Percentiles rank a stretch among this genome's conserved stretches.
These are phyloP conservation scores for Osedax frankpressi DNA, from an alignment of 2,888 invertebrate species.

Conservation along the genomic window DNA sequence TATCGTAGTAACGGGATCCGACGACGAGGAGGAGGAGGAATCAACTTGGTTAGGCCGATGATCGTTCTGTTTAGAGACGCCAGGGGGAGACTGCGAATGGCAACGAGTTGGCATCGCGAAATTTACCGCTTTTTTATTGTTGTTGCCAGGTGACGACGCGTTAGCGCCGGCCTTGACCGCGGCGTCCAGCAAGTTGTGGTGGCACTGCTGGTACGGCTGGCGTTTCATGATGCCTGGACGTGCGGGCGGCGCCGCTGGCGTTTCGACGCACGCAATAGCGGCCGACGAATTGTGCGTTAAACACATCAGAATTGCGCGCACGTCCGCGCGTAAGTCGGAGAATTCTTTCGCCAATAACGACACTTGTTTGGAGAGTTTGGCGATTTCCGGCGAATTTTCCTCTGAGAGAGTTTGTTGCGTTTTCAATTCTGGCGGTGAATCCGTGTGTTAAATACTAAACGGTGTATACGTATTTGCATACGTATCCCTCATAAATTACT, in stretches of 20 bases:
- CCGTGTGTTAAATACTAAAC: no score
- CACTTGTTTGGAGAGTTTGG: not conserved
- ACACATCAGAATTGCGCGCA: not conserved
- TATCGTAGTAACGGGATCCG: not conserved
- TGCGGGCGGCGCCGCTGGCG: not conserved
- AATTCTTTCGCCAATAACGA: not conserved
- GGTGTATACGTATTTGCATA: no score
- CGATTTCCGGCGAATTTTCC: no score
- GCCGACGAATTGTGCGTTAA: no score
- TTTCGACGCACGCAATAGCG: not conserved
- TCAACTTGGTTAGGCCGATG: no score
- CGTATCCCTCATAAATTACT: no score
- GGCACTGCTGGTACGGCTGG: not conserved
- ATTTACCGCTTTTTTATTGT: not conserved
- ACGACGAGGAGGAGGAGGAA: no score
- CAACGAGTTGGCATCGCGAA: not conserved
- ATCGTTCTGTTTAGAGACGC: no score
- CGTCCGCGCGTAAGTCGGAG: not conserved
- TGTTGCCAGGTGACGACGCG: not conserved
- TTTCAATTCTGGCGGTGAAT: no score
- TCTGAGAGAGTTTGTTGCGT: no score
- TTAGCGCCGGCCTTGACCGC: not conserved
- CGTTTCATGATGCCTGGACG: not conserved
- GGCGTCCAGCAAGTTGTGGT: not conserved
- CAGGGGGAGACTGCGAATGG: no score